Conservation (phyloP, 2,888 invertebrate species). For the Catocala sponsa region DNA sequence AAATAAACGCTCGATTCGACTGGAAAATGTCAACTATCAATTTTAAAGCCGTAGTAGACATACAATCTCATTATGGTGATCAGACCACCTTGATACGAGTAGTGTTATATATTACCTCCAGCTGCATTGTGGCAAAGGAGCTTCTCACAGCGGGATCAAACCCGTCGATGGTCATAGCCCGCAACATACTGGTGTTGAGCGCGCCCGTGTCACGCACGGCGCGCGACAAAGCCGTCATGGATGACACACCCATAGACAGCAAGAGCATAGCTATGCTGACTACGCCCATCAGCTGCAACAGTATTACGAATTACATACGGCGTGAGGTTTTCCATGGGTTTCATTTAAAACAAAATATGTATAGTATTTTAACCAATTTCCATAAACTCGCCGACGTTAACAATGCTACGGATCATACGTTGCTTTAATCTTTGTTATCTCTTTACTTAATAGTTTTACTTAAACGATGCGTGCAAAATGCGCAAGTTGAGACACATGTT, state of each 20-base stretch:
- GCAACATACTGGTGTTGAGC: constrained; percentile 76
- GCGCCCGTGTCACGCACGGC: constrained; percentile 67
- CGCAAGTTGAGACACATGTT: no score
- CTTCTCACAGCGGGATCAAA: constrained; percentile 69
- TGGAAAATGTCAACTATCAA: not conserved
- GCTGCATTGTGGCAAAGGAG: constrained; percentile 78
- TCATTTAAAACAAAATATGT: no score
- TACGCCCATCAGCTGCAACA: constrained; percentile 69
- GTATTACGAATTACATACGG: not conserved
- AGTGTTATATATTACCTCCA: constrained; percentile 62
- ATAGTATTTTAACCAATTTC: no score
- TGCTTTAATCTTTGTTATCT: no score
- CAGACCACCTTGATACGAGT: no score
- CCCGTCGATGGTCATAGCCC: constrained; percentile 66
- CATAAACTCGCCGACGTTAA: no score
- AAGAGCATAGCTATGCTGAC: constrained; percentile 71
- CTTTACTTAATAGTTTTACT: no score
- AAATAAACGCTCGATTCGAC: no score
- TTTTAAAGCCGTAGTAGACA: not conserved
- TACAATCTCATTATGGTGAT: not conserved
- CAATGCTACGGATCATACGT: no score
- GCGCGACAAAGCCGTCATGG: constrained; percentile 65
- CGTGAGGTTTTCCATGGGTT: no score
- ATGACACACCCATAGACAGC: constrained; percentile 70
- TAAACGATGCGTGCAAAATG: no score